Base-by-base conservation (phyloP, 2,113 vertebrate genomes). In the Lanius collurio region DNA sequence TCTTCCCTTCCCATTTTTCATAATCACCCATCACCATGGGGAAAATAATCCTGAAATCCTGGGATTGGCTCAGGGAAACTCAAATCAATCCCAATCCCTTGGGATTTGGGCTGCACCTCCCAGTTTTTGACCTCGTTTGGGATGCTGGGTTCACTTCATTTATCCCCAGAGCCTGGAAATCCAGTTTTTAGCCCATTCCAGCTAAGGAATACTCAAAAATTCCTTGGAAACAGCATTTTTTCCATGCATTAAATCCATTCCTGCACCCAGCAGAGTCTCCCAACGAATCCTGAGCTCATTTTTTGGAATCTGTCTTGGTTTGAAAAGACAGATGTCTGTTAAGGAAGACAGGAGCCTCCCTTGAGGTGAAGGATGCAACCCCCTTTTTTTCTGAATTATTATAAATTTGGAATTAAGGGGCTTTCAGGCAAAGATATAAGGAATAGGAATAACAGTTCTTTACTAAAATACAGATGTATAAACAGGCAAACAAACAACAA, bases 1-100 rank as follows among this genome's bases (percentile, higher is more conserved):
- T 60, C 2, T 37, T 23, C 16, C 2, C 2, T 30, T 22, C 18
- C 23, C 22, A 9, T 20, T 44, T 52, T 74, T 44, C 15, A 6
- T 3, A 4, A 90, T 28, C 28, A 10, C 2, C 15, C 75, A 53
- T 14, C 57, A n/a, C 4, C 0, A 0, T 11, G 47, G 12, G 1
- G 7, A 47, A 80, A 82, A 10, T 1, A 42, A n/a, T 13, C 46
- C 59, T 12, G 14, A n/a, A 64, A 74, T 59, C 31, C 63, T 15
- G 2, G 2, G 9, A 28, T 13, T 39, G 41, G 35, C 49, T 59
- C 47, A 35, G 33, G 17, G 59, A 50, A 73, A 46, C 22, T 21
- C 13, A 81, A 70, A 35, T 1, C 10, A 59, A 39, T 13, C 5
- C 14, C 4, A 42, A 4, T 41, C 28, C 8, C 3, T 5, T 11